Percentiles rank a stretch among this genome's conserved stretches.
Conservation (phyloP, 2,888 invertebrate species). For the Himalopsyche anomala region DNA sequence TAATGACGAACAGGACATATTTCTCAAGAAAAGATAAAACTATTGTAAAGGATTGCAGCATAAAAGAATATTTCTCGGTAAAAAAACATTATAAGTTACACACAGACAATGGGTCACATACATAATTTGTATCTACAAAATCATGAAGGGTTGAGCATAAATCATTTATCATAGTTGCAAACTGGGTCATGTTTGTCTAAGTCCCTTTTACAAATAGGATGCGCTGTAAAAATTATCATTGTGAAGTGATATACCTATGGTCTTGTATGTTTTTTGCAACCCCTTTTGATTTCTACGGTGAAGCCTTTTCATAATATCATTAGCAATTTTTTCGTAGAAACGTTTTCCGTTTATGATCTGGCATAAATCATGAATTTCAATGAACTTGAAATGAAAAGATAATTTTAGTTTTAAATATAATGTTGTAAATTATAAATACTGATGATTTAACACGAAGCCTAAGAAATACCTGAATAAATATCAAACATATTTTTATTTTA, state of each 20-base stretch:
- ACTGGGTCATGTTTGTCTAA: constrained; percentile 55
- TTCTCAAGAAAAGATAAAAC: background rate
- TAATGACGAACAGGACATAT: background rate
- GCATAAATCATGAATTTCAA: background rate
- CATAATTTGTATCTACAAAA: constrained; percentile 44
- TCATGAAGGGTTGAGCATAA: constrained; percentile 49
- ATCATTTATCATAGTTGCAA: constrained; percentile 57
- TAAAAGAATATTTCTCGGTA: constrained; percentile 44
- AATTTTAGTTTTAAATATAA: no score
- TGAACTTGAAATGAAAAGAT: background rate
- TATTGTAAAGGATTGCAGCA: background rate
- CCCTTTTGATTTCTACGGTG: constrained; percentile 41
- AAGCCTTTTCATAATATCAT: background rate
- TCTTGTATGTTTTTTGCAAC: constrained; percentile 44
- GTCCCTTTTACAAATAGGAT: constrained; percentile 51
- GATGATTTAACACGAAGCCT: no score
- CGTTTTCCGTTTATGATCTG: constrained; percentile 22
- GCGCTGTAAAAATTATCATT: constrained; percentile 33
- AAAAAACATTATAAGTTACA: constrained; percentile 32
- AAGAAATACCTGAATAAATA: no score
- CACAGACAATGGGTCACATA: constrained; percentile 32
- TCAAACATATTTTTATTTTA: no score
- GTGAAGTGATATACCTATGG: constrained; percentile 41
- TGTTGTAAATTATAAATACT: no score
- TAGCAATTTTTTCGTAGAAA: background rate